phyloP scores from a whole-genome alignment of 2,113 vertebrate genomes.

The Paradoxurus hermaphroditus region DNA sequence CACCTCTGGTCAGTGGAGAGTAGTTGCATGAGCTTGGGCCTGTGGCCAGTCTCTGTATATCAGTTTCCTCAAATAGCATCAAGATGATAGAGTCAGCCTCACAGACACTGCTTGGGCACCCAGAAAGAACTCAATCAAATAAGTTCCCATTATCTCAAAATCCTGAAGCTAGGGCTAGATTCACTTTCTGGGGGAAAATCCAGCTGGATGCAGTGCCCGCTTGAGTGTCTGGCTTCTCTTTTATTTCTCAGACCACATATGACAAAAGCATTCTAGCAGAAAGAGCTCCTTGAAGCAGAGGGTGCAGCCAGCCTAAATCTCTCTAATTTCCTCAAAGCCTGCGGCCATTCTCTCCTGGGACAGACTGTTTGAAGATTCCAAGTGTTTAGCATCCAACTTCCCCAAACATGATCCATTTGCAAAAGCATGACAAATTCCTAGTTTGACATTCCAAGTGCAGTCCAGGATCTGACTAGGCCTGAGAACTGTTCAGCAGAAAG shows the following conservation, averaged over 20 bases:
- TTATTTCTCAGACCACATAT: background rate
- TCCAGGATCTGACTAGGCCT: background rate
- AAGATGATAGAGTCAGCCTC: background rate
- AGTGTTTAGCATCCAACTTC: background rate
- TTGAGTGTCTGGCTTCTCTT: background rate
- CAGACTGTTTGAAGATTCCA: background rate
- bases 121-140: background rate
- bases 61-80: background rate
- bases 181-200: background rate
- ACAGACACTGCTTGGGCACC: background rate
- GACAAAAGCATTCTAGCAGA: background rate
- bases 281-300: background rate
- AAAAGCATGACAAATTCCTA: slow-evolving; percentile 24
- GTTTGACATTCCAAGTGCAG: background rate
- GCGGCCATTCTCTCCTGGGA: background rate
- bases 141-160: background rate
- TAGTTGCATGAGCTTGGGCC: background rate
- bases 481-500: background rate
- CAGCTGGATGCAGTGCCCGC: background rate
- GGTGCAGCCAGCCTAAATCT: background rate
- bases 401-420: background rate
- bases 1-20: background rate
- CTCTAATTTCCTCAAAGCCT: background rate
- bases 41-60: background rate
- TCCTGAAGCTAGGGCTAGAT: background rate